Evolutionary conservation across 1,140 invertebrate species (phyloP), one percentile per base, ranked within the genome.

Genomic region (Zophobas morio): DNA sequence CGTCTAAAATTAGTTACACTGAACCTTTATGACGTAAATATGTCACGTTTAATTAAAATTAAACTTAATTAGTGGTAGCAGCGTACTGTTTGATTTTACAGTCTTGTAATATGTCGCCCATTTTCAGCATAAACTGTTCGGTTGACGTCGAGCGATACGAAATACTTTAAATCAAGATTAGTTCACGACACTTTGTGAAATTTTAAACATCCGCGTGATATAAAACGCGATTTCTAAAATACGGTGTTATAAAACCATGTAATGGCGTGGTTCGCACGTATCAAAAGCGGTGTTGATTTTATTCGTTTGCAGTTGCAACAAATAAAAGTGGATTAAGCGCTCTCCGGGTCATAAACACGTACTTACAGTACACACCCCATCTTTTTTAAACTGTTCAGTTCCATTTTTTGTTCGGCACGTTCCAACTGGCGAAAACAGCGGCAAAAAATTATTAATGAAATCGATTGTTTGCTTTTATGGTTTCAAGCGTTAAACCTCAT

Each of bases 321-420:
- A 72, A 72, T 72, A 72, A 72, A 72, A 51, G 47, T 51, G 70
- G 70, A 72, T 72, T 72, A 72, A 72, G 47, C 70, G 70, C 60
- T 66, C 42, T 66, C 35, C 56, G 1, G 42, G 60, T 42, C 60
- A 57, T 73, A 73, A 73, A 53, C 71, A 73, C 71, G 71, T 73
- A 54, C 51, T 73, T 73, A 73, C 46, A 6, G 6, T 39, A n/a
- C 53, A 40, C 47, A 57, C 71, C 54, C 6, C 49, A 37, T 53
- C 71, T 32, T 73, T 72, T 73, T 73, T 56, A 73, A 73, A 39
- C 49, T 47, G 53, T 73, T 46, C 35, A 73, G n/a, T n/a, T 42
- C 37, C 54, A n/a, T 56, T 39, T 73, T 73, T 40, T 20, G 8
- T 34, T 20, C 20, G 20, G 20, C 20, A 20, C 20, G 20, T 20